Evolutionary conservation across 2,797 vertebrate species (phyloP), one percentile per base, ranked within the genome.

Genomic region (Sebastes hubbsi): DNA sequence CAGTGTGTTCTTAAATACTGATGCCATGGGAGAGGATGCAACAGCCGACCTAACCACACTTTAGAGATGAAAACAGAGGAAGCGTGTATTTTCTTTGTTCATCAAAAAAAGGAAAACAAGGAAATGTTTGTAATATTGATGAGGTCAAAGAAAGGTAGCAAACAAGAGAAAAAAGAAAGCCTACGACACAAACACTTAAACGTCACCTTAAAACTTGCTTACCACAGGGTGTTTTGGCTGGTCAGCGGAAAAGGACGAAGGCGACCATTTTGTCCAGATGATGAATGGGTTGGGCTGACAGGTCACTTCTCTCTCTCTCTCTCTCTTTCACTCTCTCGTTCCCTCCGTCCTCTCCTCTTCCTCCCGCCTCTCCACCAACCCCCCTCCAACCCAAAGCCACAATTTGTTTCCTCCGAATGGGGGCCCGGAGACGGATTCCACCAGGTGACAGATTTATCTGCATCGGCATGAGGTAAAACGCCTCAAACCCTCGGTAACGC

Each of bases 391-490:
- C 91, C 94, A 95, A 97, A 97, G 95, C 96, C 95, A 97, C 97
- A 97, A 97, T 98, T 97, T 97, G 96, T 96, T 97, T 95, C 95
- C 95, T 96, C 91, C 84, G 76, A 94, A 94, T 84, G 71, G 61
- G 94, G 96, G 75, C 95, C 95, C 92, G 90, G 93, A 96, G 95
- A 96, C 95, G 89, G 96, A 97, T 97, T 97, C 96, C 93, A 93
- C 94, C 91, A 91, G 94, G 93, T 96, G 97, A 98, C 97, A 97
- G 97, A 98, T 98, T 98, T 97, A 98, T 96, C 91, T 95, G 93
- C 93, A 92, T 96, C 96, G 95, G 94, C 93, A 90, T 89, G 91
- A 94, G 94, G 95, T 95, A 95, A 96, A 97, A 96, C 90, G 91
- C 90, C 93, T 95, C 90, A 91, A 94, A 95, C 95, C 88, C 92